Percentiles rank a stretch among this genome's conserved stretches.
phyloP scores from a whole-genome alignment of 2,113 vertebrate genomes.

The Acinonyx jubatus region DNA sequence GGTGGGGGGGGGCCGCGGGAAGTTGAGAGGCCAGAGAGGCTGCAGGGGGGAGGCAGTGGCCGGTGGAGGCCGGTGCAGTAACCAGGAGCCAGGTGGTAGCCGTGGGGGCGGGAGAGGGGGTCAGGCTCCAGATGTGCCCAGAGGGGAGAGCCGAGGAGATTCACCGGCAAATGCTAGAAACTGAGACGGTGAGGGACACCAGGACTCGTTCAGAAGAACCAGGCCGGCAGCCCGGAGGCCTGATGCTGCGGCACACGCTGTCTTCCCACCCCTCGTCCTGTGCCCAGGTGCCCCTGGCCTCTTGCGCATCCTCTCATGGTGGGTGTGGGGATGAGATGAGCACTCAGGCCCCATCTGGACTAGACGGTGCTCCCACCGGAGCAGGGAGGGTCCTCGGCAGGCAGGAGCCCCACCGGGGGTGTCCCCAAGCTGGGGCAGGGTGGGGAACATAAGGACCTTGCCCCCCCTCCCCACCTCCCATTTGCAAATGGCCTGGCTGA shows the following conservation, averaged over 20 bases:
- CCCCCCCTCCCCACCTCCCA: no score
- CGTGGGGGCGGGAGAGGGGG: rapidly evolving
- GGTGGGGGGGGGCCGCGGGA: no score
- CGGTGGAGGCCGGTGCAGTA: background rate
- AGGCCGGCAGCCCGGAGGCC: background rate
- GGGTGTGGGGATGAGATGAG: background rate
- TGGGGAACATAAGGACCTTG: rapidly evolving
- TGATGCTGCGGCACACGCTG: no score
- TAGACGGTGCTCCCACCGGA: rapidly evolving
- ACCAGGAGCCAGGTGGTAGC: background rate
- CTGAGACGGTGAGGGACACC: background rate
- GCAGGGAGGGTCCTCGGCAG: background rate
- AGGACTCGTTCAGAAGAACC: no score
- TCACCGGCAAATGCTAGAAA: background rate
- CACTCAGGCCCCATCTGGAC: rapidly evolving
- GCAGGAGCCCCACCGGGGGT: background rate
- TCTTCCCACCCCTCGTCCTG: background rate
- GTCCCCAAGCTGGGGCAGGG: background rate
- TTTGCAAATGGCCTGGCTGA: background rate
- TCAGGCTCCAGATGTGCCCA: background rate
- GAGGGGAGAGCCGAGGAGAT: background rate
- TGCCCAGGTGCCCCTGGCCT: background rate
- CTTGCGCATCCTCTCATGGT: no score
- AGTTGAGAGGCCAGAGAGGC: rapidly evolving
- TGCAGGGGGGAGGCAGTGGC: background rate